Evolutionary conservation across 2,888 invertebrate genomes (phyloP).

Genomic region (Xylophagus ater): DNA sequence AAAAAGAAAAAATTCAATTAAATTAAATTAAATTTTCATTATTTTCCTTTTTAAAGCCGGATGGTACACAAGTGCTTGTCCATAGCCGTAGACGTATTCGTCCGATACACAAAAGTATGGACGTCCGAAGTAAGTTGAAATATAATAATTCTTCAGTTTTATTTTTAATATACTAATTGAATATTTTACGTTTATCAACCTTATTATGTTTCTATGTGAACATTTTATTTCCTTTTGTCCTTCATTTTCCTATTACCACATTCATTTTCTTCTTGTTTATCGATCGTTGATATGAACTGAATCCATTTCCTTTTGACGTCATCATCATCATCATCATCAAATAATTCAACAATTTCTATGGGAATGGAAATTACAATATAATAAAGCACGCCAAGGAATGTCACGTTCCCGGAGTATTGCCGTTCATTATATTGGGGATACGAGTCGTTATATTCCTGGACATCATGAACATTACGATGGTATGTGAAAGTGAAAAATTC

Average conservation of each 20-base stretch:
- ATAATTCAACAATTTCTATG: too few relatives aligned
- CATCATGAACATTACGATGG: slow-evolving; percentile 50
- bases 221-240: too few relatives aligned
- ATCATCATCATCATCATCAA: too few relatives aligned
- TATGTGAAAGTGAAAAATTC: slow-evolving; percentile 22
- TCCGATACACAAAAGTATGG: slow-evolving; percentile 9
- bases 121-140: slow-evolving; percentile 3
- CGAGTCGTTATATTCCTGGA: slow-evolving; percentile 45
- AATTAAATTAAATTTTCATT: neutral
- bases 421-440: slow-evolving; percentile 53
- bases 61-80: slow-evolving; percentile 5
- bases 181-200: slow-evolving; percentile 2
- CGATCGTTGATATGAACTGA: neutral
- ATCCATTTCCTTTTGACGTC: neutral
- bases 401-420: slow-evolving; percentile 39
- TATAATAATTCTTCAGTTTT: neutral
- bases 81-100: slow-evolving; percentile 4
- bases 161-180: neutral
- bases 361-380: too few relatives aligned
- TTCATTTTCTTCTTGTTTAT: neutral
- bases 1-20: neutral
- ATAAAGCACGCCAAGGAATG: slow-evolving; percentile 20
- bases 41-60: slow-evolving; percentile 1
- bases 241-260: too few relatives aligned
- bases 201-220: too few relatives aligned